Evolutionary conservation across 2,797 vertebrate species (phyloP).

Genomic region (Acanthopagrus latus): DNA sequence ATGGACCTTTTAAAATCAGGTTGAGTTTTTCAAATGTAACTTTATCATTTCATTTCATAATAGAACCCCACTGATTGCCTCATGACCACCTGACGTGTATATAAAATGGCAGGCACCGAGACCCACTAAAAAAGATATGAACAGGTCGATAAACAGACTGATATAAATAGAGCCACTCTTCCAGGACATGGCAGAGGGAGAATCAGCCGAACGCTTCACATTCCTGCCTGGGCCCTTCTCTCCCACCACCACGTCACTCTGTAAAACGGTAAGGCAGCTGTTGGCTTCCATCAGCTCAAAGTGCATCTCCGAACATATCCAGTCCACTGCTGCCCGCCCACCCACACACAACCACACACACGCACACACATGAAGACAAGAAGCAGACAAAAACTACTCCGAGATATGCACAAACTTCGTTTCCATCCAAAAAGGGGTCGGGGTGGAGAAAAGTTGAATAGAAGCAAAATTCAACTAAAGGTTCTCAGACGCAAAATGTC

Average conservation of each 20-base stretch:
- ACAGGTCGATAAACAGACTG: constrained; percentile 50
- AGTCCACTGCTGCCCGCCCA: constrained; percentile 78
- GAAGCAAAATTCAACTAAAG: constrained; percentile 1
- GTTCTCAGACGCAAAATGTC: not conserved
- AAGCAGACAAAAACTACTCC: constrained; percentile 22
- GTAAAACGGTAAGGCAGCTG: constrained; percentile 99
- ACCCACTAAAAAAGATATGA: constrained; percentile 74
- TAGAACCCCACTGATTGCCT: constrained; percentile 31
- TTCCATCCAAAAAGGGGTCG: constrained; percentile 26
- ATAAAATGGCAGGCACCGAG: constrained; percentile 81
- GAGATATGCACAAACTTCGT: constrained; percentile 19
- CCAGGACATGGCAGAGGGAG: constrained; percentile 51
- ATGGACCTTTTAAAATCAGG: not conserved
- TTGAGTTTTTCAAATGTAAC: not conserved
- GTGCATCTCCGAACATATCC: constrained; percentile 92
- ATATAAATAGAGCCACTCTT: constrained; percentile 62
- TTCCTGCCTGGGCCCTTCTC: constrained; percentile 89
- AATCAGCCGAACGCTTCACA: constrained; percentile 78
- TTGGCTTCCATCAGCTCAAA: constrained; percentile 93
- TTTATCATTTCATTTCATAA: constrained; percentile 1
- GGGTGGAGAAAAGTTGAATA: constrained; percentile 1
- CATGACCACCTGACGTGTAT: constrained; percentile 8
- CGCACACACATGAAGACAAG: constrained; percentile 8
- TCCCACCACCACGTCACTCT: constrained; percentile 92
- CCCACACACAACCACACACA: not conserved